Evolutionary conservation across 2,113 vertebrate species (phyloP).

Genomic region (Heloderma charlesbogerti): DNA sequence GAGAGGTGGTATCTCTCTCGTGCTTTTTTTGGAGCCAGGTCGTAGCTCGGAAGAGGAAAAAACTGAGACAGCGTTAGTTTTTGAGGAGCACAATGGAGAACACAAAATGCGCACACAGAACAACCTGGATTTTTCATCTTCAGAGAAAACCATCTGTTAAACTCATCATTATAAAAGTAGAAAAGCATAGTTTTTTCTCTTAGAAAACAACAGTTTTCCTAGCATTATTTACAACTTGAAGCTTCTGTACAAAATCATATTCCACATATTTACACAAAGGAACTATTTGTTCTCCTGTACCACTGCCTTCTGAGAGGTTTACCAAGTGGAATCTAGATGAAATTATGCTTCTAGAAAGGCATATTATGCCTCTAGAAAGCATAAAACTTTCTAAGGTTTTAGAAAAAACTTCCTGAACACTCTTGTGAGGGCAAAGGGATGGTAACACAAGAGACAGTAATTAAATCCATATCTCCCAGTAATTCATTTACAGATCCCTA

Average conservation of each 20-base stretch:
- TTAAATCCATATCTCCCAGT: constrained; percentile 1
- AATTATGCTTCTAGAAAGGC: not conserved
- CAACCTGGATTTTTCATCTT: constrained; percentile 31
- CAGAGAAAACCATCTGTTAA: constrained; percentile 30
- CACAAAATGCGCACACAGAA: not conserved
- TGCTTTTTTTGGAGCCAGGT: constrained; percentile 35
- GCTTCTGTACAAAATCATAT: constrained; percentile 38
- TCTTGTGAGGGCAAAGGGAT: not conserved
- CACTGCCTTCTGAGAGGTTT: not conserved
- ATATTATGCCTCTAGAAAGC: not conserved
- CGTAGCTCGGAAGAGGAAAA: constrained; percentile 61
- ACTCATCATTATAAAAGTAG: constrained; percentile 67
- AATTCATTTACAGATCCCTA: not conserved
- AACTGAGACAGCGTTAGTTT: constrained; percentile 79
- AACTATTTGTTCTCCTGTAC: constrained; percentile 3
- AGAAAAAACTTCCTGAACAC: constrained; percentile 5
- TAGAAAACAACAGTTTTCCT: constrained; percentile 57
- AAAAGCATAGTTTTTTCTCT: constrained; percentile 67
- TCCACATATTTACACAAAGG: constrained; percentile 59
- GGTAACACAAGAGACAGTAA: not conserved
- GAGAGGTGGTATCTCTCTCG: constrained; percentile 29
- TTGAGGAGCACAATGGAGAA: constrained; percentile 27
- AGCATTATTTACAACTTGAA: constrained; percentile 41
- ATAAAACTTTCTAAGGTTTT: too few species aligned
- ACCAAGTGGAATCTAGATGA: constrained; percentile 4